Evolutionary conservation across 2,797 vertebrate genomes (phyloP).

Genomic region (Alauda arvensis): DNA sequence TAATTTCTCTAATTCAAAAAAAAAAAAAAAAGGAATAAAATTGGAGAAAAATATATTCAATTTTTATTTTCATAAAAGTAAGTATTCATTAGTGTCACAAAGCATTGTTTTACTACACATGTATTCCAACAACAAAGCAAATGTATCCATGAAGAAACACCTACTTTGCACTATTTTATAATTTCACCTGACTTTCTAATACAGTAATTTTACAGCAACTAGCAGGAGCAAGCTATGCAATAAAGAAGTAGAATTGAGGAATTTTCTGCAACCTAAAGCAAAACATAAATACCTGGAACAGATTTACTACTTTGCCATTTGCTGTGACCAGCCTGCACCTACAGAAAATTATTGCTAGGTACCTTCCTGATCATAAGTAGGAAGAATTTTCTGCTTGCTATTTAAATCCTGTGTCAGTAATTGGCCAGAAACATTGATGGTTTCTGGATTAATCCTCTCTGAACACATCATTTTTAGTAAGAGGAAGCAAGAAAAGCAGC

Average conservation of each 20-base stretch:
- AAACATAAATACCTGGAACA: not conserved
- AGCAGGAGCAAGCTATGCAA: not conserved
- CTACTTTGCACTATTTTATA: not conserved
- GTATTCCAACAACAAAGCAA: not conserved
- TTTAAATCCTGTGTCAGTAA: not conserved
- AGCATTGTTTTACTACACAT: not conserved
- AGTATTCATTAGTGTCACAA: not conserved
- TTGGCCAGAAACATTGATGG: not conserved
- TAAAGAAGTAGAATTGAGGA: not conserved
- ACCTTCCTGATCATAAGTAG: not conserved
- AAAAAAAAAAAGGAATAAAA: constrained; percentile 45
- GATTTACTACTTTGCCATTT: not conserved
- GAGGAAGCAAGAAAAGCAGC: not conserved
- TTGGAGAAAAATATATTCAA: constrained; percentile 12
- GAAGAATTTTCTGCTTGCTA: not conserved
- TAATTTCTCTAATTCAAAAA: constrained; percentile 62
- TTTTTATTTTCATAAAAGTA: constrained; percentile 46
- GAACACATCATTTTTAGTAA: not conserved
- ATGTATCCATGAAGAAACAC: constrained; percentile 6
- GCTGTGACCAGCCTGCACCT: not conserved
- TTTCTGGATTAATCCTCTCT: not conserved
- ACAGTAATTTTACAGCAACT: constrained; percentile 5
- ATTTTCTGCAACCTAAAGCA: constrained; percentile 1
- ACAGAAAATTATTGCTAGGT: not conserved
- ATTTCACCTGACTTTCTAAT: constrained; percentile 14